A percentile compares a stretch with the other conserved stretches of the same genome.
phyloP scores from a whole-genome alignment of 2,113 vertebrate species.

The Mionectes macconnelli region DNA sequence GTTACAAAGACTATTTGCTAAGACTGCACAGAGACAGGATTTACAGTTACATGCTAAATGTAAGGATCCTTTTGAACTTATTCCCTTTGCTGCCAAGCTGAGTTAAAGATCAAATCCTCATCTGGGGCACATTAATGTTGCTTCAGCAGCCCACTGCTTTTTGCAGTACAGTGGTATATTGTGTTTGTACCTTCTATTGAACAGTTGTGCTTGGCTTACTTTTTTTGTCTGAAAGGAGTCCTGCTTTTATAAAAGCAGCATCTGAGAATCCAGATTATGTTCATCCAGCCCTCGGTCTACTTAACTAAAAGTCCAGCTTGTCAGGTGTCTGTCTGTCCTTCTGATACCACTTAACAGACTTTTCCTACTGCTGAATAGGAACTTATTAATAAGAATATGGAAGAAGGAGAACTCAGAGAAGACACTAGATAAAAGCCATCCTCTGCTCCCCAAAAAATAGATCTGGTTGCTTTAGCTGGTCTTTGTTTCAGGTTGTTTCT shows the following conservation, averaged over 20 bases:
- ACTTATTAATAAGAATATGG: not conserved
- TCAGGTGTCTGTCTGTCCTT: not conserved
- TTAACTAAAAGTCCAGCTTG: not conserved
- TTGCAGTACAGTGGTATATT: not conserved
- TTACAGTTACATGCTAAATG: not conserved
- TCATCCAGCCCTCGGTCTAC: not conserved
- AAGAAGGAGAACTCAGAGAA: not conserved
- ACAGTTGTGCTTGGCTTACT: not conserved
- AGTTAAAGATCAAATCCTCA: not conserved
- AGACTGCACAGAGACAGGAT: not conserved
- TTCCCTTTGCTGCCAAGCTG: not conserved
- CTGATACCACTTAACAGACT: not conserved
- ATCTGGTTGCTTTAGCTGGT: not conserved
- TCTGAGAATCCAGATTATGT: not conserved
- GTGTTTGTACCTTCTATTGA: not conserved
- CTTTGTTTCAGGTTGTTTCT: not conserved
- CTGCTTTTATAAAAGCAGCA: not conserved
- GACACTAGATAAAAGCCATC: not conserved
- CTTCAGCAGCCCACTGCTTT: not conserved
- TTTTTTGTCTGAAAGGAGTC: not conserved
- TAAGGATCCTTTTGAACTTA: not conserved
- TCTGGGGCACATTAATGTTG: not conserved
- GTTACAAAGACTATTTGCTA: not conserved
- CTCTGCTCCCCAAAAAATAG: accelerated
- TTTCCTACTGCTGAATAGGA: not conserved